Evolutionary conservation across 2,113 vertebrate species (phyloP), one percentile per base, ranked within the genome.

Genomic region (Oncorhynchus tshawytscha): DNA sequence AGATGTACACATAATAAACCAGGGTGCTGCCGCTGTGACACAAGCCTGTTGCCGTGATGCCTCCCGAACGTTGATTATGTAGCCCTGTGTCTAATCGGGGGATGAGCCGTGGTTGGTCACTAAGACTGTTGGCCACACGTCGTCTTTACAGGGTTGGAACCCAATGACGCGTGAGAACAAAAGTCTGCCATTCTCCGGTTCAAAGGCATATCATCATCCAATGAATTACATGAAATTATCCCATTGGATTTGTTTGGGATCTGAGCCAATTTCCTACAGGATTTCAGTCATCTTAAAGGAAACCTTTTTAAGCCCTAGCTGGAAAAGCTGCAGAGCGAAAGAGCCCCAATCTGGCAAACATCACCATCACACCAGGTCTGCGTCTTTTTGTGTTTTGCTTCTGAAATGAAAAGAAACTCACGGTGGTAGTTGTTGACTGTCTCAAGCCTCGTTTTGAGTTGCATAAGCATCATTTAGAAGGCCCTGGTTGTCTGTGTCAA

Each of bases 241-340:
- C 73, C 60, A 1, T 66, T 71, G 81, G 80, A 84, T 91, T 86
- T 87, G 68, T 80, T 83, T 79, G 81, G 85, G 85, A 87, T 90
- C 88, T 85, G 82, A 18, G 81, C 83, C 86, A 88, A 78, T 90
- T 91, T 89, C 80, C 81, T 72, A 71, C 75, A 80, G 88, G 81
- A 87, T 70, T 77, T 78, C 73, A 59, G 71, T 86, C 88, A 89
- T 91, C 89, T 81, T 16, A 34, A 66, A 80, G 75, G 81, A 88
- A 15, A 39, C 72, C 7, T 64, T 84, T 77, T 87, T 76, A 74
- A 86, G 72, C 49, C 73, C 78, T 78, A 54, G 16, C 51, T 70
- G 67, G 22, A 24, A 68, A 68, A 79, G 80, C 79, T 70, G 71
- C 71, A 20, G 31, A 27, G 65, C 65, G 27, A 18, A 3, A 31